Evolutionary conservation across 2,797 vertebrate species (phyloP).

Genomic region (Cuculus canorus): DNA sequence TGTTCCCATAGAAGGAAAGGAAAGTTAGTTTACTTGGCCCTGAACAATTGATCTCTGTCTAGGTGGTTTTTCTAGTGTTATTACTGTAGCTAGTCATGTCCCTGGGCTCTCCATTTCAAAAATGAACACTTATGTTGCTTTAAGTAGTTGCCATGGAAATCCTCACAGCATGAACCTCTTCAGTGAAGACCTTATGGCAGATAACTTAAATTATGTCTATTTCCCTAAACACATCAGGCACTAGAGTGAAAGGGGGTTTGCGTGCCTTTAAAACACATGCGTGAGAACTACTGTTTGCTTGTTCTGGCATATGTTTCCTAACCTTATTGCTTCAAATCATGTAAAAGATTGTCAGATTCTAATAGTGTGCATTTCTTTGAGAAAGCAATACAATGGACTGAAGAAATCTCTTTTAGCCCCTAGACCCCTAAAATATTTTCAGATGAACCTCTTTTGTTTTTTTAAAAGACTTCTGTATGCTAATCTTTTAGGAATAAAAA

Average conservation of each 20-base stretch:
- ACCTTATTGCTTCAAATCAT: not conserved
- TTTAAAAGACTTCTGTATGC: not conserved
- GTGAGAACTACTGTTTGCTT: not conserved
- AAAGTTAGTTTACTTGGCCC: not conserved
- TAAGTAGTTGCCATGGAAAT: slow-evolving; percentile 65
- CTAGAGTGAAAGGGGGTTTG: not conserved
- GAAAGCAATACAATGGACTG: not conserved
- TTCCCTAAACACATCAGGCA: not conserved
- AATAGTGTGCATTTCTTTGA: not conserved
- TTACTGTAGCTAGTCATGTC: not conserved
- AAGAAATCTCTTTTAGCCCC: not conserved
- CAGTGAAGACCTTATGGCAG: slow-evolving; percentile 29
- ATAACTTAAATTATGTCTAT: slow-evolving; percentile 25
- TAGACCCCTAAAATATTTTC: not conserved
- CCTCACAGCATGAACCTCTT: not conserved
- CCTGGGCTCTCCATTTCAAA: slow-evolving; percentile 23
- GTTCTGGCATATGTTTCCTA: not conserved
- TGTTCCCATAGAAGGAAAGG: not conserved
- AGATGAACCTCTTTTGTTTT: not conserved
- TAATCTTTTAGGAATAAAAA: not conserved
- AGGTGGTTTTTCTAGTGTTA: not conserved
- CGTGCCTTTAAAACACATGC: not conserved
- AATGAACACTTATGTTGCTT: not conserved
- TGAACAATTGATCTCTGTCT: not conserved
- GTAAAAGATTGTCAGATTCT: not conserved